Conservation (phyloP, 2,797 vertebrate genomes). For the Argya squamiceps region DNA sequence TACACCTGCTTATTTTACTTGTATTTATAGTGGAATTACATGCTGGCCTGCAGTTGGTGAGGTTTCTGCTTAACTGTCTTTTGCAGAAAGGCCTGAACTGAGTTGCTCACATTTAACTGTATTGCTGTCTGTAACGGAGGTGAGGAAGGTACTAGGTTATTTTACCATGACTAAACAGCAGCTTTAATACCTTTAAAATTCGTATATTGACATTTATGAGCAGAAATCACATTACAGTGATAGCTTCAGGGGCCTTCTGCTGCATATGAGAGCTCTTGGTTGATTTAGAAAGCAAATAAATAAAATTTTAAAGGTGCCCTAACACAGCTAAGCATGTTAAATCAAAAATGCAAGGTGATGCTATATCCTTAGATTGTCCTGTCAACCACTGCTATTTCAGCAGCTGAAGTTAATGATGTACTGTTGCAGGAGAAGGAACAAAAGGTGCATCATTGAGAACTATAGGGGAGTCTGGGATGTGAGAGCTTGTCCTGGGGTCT, state of each 20-base stretch:
- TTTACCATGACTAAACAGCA: slow-evolving; percentile 9
- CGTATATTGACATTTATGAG: slow-evolving; percentile 30
- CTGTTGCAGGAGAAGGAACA: background rate
- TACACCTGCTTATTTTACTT: background rate
- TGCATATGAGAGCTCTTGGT: background rate
- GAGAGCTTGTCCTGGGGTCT: rapidly evolving
- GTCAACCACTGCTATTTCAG: background rate
- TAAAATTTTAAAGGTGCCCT: background rate
- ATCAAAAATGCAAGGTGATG: background rate
- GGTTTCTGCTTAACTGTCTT: background rate
- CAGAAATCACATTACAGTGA: background rate
- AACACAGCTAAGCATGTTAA: background rate
- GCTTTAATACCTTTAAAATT: slow-evolving; percentile 29
- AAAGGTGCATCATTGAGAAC: background rate
- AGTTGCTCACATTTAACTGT: background rate
- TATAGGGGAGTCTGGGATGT: rapidly evolving
- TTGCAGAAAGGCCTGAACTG: background rate
- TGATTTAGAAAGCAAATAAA: slow-evolving; percentile 38
- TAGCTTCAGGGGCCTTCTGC: slow-evolving; percentile 45
- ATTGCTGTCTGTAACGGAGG: background rate
- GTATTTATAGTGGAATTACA: background rate
- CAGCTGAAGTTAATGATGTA: background rate
- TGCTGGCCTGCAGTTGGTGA: background rate
- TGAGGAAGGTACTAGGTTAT: background rate
- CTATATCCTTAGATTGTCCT: background rate